Percentiles rank a stretch among this genome's conserved stretches.
These are phyloP conservation scores for Stegodyphus dumicola DNA, from an alignment of 1,140 invertebrate genomes.

Conservation along the genomic window DNA sequence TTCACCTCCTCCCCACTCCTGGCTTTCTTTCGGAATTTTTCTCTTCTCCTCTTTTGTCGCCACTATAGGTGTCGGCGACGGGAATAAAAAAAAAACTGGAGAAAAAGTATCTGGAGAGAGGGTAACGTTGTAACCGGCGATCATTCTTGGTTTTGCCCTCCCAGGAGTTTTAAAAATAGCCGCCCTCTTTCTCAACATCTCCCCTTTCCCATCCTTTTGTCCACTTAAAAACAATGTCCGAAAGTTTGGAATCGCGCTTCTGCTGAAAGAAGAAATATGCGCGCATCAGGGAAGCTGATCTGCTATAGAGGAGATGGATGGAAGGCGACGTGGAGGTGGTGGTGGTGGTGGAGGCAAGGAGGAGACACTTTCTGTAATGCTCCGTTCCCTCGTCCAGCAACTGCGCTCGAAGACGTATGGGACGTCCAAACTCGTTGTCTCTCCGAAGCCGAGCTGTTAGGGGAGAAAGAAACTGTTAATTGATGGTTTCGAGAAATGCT, in stretches of 20 bases:
- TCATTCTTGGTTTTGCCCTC: constrained; percentile 52
- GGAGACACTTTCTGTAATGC: constrained; percentile 19
- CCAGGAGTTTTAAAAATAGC: constrained; percentile 59
- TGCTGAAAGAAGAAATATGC: constrained; percentile 56
- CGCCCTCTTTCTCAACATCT: not conserved
- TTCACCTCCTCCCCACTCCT: not conserved
- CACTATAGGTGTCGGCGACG: constrained; percentile 44
- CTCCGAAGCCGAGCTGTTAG: not conserved
- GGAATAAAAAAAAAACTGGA: not conserved
- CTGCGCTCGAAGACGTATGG: constrained; percentile 36
- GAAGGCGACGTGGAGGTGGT: constrained; percentile 21
- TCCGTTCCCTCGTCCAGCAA: not conserved
- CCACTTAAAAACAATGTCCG: constrained; percentile 59
- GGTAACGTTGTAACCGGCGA: constrained; percentile 53
- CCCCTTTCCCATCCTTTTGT: constrained; percentile 3
- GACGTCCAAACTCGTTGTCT: constrained; percentile 41
- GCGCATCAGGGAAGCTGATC: constrained; percentile 44
- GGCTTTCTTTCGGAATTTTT: constrained; percentile 1
- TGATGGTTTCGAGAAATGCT: constrained; percentile 42
- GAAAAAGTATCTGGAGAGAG: constrained; percentile 1
- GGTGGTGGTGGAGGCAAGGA: no score
- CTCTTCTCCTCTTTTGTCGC: constrained; percentile 36
- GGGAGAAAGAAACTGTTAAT: constrained; percentile 26
- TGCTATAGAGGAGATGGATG: constrained; percentile 18
- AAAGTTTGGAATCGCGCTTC: constrained; percentile 27